Conservation (phyloP, 1,140 invertebrate species). For the Bombus sylvicola region DNA sequence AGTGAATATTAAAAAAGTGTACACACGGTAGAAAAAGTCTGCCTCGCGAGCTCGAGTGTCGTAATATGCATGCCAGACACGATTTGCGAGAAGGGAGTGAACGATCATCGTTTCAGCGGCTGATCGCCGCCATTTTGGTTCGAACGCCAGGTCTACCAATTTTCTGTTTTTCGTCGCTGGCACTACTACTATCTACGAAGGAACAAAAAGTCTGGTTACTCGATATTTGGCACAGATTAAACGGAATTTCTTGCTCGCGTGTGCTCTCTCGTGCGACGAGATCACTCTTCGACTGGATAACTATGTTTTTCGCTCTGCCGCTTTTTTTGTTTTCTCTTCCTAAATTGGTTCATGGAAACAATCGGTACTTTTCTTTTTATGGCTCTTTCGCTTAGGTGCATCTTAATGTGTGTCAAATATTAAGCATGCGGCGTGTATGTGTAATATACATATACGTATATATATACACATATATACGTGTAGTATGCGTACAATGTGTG, state of each 20-base stretch:
- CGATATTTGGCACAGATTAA: conserved; percentile 77
- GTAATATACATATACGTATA: background rate
- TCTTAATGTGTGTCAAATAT: conserved; percentile 74
- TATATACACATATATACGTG: background rate
- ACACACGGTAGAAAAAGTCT: conserved; percentile 36
- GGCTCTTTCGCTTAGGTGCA: conserved; percentile 34
- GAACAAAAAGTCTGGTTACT: conserved; percentile 72
- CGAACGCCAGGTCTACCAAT: conserved; percentile 31
- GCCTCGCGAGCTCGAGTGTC: background rate
- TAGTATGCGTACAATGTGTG: background rate
- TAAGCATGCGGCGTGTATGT: conserved; percentile 59
- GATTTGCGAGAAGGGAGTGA: conserved; percentile 41
- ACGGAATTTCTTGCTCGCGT: conserved; percentile 54
- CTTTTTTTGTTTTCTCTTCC: background rate
- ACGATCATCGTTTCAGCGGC: conserved; percentile 38
- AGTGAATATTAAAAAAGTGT: conserved; percentile 6
- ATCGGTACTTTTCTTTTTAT: background rate
- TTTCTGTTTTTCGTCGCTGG: conserved; percentile 7
- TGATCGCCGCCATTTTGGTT: background rate
- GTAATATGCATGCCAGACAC: conserved; percentile 5
- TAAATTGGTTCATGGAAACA: conserved; percentile 14
- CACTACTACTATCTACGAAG: conserved; percentile 62
- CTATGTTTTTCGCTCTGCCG: background rate
- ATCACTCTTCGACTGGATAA: background rate
- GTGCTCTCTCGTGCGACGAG: background rate